Base-by-base conservation (phyloP, 2,888 invertebrate genomes). In the Ceramica pisi region DNA sequence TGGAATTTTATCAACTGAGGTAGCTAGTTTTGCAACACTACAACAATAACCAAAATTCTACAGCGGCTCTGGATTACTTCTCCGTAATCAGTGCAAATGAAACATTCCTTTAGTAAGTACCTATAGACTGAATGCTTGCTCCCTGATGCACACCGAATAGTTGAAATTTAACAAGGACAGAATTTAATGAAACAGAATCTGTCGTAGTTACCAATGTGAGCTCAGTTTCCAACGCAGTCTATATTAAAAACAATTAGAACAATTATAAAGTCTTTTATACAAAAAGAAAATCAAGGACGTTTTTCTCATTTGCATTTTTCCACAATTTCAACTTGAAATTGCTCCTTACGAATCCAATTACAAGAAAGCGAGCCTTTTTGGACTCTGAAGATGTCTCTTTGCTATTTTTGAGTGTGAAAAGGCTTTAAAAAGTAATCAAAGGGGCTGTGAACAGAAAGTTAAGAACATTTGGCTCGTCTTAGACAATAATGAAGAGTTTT, bases 401-500 rank as follows among this genome's bases (percentile, higher is more conserved):
- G 91, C 90, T 88, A 90, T 92, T 93, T 91, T 90, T 90, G 92
- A 92, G 88, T 88, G 86, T 82, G 82, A 90, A 92, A 92, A 93
- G 90, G 91, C 90, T 90, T 94, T 93, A 92, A 93, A 93, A 95
- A 91, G 93, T 94, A 95, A 95, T 95, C 94, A 94, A 91, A 92
- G 92, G 90, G 92, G 88, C 86, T 88, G 86, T 87, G 90, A 91
- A 90, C 84, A 80, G 88, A 90, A 90, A 91, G 90, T 92, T 90
- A 88, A 90, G 89, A 91, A 90, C 92, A 91, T 93, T 95, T 94
- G 90, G 92, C 92, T 80, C 87, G 83, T 80, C 84, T 85, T 86
- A 86, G 85, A 91, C 91, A 88, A 92, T 94, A 93, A 90, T 91
- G 86, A 91, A 91, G 90, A 92, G 89, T 91, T 93, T 94, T 93